Conservation (phyloP, 2,113 vertebrate genomes). For the Manacus vitellinus region DNA sequence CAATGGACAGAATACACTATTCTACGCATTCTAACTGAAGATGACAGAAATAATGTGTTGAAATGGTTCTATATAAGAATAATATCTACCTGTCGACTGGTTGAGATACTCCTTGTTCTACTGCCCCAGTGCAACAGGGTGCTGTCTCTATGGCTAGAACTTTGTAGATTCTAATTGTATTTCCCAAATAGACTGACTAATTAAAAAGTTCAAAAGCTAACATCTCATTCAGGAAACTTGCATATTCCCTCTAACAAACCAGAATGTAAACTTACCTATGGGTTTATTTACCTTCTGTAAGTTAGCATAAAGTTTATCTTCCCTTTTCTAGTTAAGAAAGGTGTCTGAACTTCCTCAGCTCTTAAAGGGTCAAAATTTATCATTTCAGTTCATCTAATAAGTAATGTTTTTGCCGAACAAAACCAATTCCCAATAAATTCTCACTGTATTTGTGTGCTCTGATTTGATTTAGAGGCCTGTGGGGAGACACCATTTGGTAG, state of each 20-base stretch:
- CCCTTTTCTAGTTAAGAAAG: slow-evolving; percentile 65
- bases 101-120: background rate
- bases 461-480: slow-evolving; percentile 99
- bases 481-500: slow-evolving; percentile 99
- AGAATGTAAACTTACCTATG: background rate
- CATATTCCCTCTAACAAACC: background rate
- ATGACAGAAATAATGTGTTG: background rate
- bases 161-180: background rate
- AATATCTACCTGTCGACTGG: background rate
- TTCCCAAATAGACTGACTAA: background rate
- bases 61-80: background rate
- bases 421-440: slow-evolving; percentile 99
- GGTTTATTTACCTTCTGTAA: background rate
- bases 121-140: background rate
- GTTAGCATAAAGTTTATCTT: background rate
- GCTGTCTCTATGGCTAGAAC: background rate
- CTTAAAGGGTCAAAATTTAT: slow-evolving; percentile 90
- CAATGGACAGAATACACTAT: background rate
- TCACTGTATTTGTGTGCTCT: slow-evolving; percentile 96
- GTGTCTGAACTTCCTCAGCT: slow-evolving; percentile 60
- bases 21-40: background rate
- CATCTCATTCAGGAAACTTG: background rate
- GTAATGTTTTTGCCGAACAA: slow-evolving; percentile 97
- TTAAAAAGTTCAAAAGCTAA: background rate
- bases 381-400: slow-evolving; percentile 93